A percentile compares a stretch with the other conserved stretches of the same genome.
phyloP scores from a whole-genome alignment of 2,888 invertebrate genomes.

The Cryptosula pallasiana region DNA sequence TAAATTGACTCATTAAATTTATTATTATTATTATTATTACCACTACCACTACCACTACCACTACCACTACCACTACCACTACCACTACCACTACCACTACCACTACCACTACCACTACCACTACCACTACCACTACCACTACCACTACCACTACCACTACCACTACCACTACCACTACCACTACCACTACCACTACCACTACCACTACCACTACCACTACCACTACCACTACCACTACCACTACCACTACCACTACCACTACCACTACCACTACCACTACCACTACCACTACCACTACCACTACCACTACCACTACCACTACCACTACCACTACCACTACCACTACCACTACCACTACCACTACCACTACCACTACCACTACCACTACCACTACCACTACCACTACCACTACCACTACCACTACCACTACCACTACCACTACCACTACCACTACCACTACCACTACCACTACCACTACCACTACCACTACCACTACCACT shows the following conservation, averaged over 20 bases:
- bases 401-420: constrained; percentile 10
- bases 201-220: constrained; percentile 10
- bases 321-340: constrained; percentile 10
- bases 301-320: constrained; percentile 10
- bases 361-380: constrained; percentile 10
- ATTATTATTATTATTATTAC: background rate
- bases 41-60: background rate
- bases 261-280: constrained; percentile 10
- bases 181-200: constrained; percentile 10
- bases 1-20: background rate
- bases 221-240: constrained; percentile 10
- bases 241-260: constrained; percentile 10
- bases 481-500: constrained; percentile 10
- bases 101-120: background rate
- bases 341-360: constrained; percentile 10
- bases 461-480: constrained; percentile 10
- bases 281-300: constrained; percentile 10
- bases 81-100: background rate
- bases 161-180: constrained; percentile 10
- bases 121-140: too few species aligned
- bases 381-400: constrained; percentile 10
- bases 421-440: constrained; percentile 10
- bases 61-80: background rate
- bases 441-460: constrained; percentile 10
- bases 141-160: too few species aligned